A percentile compares a stretch with the other conserved stretches of the same genome.
phyloP scores from a whole-genome alignment of 30 jellyfish, hydroid and myxozoan species.

The Clytia hemisphaerica region DNA sequence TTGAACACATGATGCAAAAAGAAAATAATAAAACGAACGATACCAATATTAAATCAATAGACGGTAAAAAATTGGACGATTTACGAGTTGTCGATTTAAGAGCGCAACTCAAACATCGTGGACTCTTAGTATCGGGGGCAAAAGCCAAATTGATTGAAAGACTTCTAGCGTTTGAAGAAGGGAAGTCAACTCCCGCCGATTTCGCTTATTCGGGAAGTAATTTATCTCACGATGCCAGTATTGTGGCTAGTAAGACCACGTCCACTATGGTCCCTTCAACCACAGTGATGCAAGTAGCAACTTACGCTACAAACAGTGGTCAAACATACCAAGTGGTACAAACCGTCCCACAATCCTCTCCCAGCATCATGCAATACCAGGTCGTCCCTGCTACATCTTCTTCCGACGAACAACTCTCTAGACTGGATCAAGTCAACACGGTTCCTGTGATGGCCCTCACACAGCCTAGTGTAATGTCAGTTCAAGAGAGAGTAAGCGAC shows the following conservation, averaged over 20 bases:
- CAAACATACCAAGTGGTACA: constrained; percentile 79
- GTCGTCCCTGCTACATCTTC: constrained; percentile 11
- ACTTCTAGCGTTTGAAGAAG: constrained; percentile 60
- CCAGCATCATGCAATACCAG: constrained; percentile 41
- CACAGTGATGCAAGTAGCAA: constrained; percentile 56
- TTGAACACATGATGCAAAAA: constrained; percentile 36
- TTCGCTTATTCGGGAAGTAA: neutral
- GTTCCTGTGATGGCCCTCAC: neutral
- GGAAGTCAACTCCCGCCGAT: constrained; percentile 5
- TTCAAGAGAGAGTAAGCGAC: neutral
- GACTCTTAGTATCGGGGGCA: constrained; percentile 88
- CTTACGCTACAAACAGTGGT: constrained; percentile 69
- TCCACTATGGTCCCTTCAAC: constrained; percentile 26
- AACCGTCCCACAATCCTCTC: constrained; percentile 56
- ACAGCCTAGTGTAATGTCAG: neutral
- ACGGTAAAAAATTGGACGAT: constrained; percentile 57
- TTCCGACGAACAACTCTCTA: neutral
- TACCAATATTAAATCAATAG: neutral
- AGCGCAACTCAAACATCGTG: constrained; percentile 60
- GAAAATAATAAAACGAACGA: neutral
- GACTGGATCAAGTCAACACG: constrained; percentile 8
- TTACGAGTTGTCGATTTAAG: constrained; percentile 74
- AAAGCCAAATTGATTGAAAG: constrained; percentile 78
- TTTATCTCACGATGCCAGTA: neutral
- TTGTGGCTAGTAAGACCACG: neutral